A percentile compares a stretch with the other conserved stretches of the same genome.
Conservation (phyloP, 2,888 invertebrate genomes). For the Odontothrips loti region DNA sequence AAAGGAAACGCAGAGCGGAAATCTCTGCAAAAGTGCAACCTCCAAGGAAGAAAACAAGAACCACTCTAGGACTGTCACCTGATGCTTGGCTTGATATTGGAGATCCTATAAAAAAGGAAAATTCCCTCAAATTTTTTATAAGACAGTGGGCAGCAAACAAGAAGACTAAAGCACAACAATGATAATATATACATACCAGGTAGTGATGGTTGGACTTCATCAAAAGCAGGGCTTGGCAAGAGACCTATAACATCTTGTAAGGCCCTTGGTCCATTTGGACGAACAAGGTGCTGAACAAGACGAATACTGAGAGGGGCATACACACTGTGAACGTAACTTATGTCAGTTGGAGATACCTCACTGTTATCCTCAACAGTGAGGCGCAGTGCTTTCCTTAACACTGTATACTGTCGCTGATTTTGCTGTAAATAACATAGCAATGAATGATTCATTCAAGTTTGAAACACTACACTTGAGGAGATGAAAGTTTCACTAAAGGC, state of each 20-base stretch:
- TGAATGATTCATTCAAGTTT: too few species aligned
- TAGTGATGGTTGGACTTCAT: slow-evolving; percentile 35
- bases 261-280: slow-evolving; percentile 70
- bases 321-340: slow-evolving; percentile 86
- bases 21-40: slow-evolving; percentile 94
- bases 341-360: slow-evolving; percentile 78
- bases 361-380: slow-evolving; percentile 84
- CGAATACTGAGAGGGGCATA: slow-evolving; percentile 91
- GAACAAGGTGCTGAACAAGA: slow-evolving; percentile 73
- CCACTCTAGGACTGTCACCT: slow-evolving; percentile 61
- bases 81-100: slow-evolving; percentile 59
- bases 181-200: slow-evolving; percentile 29
- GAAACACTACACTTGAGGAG: too few species aligned
- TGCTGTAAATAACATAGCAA: slow-evolving; percentile 34
- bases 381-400: slow-evolving; percentile 71
- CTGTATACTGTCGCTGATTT: slow-evolving; percentile 61
- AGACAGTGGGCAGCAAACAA: neutral
- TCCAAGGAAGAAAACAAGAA: slow-evolving; percentile 92
- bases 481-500: slow-evolving; percentile 35
- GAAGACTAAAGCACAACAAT: neutral
- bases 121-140: neutral
- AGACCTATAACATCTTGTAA: slow-evolving; percentile 78
- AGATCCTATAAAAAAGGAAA: slow-evolving; percentile 44
- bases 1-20: slow-evolving; percentile 55
- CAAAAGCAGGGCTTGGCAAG: slow-evolving; percentile 70